Evolutionary conservation across 2,113 vertebrate genomes (phyloP), one percentile per base, ranked within the genome.

Genomic region (Takifugu flavidus): DNA sequence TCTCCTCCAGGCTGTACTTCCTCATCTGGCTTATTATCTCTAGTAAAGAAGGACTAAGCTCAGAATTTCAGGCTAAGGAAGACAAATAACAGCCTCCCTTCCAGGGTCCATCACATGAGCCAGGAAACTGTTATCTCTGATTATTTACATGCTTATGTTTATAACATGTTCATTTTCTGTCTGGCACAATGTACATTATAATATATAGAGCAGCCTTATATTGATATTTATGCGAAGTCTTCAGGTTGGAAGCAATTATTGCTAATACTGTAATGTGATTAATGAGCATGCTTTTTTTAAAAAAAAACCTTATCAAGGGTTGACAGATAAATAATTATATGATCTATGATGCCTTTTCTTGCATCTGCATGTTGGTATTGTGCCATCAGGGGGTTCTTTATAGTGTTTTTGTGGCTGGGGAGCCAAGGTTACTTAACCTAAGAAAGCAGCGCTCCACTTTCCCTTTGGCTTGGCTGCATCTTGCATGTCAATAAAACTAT

Each of bases 11-110:
- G 26, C 5, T 44, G 5, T 25, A 25, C 54, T 59, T 72, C 53
- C 29, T 63, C 54, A 39, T 13, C 58, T 60, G 50, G 39, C 14
- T 42, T 57, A 51, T 77, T 64, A 78, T 70, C 29, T 70, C 3
- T 31, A 1, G 49, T 79, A 65, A 77, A 60, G 31, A 66, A 28
- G 39, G 50, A 26, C 49, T 71, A 27, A 13, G 58, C 13, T 52
- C 69, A 45, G 25, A 31, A 59, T 29, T 43, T 63, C 11, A 53
- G 60, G 20, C 26, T 43, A 64, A 74, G 31, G n/a, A 61, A 74
- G 57, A 74, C 54, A 55, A 62, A 82, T 54, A 28, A 25, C 49
- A 2, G 4, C 15, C 51, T 74, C 34, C 25, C 42, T 64, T 34
- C 20, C 34, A 11, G 59, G 44, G 56, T 25, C 11, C 25, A 68